phyloP scores from a whole-genome alignment of 2,888 invertebrate species.

The Tribolium freemani region DNA sequence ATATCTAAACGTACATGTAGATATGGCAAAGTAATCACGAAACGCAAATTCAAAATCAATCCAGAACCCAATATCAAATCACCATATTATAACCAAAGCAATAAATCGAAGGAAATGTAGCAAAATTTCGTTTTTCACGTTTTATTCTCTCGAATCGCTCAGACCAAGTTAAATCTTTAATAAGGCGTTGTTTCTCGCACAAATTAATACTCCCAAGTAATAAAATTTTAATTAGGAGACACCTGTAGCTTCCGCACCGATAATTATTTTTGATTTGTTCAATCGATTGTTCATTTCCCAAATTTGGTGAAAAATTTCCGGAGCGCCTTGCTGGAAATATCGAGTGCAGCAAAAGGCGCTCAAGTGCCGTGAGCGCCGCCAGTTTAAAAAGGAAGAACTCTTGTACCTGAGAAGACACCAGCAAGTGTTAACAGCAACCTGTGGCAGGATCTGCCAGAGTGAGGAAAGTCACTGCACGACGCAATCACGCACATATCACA shows the following conservation, averaged over 20 bases:
- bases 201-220: background rate
- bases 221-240: constrained; percentile 27
- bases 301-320: background rate
- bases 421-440: constrained; percentile 19
- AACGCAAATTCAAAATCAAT: background rate
- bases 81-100: too few species aligned
- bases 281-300: background rate
- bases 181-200: background rate
- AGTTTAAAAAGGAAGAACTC: constrained; percentile 18
- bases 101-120: too few species aligned
- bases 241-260: constrained; percentile 21
- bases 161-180: background rate
- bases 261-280: background rate
- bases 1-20: background rate
- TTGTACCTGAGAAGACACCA: constrained; percentile 14
- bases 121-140: background rate
- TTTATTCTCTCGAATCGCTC: too few species aligned
- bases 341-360: constrained; percentile 4
- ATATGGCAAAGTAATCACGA: background rate
- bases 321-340: background rate
- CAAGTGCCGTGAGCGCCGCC: constrained; percentile 3
- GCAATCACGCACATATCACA: constrained; percentile 53
- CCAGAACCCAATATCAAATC: background rate
- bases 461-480: constrained; percentile 39
- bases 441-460: constrained; percentile 33